Conservation (phyloP, 2,888 invertebrate genomes). For the Macrophya annulata region DNA sequence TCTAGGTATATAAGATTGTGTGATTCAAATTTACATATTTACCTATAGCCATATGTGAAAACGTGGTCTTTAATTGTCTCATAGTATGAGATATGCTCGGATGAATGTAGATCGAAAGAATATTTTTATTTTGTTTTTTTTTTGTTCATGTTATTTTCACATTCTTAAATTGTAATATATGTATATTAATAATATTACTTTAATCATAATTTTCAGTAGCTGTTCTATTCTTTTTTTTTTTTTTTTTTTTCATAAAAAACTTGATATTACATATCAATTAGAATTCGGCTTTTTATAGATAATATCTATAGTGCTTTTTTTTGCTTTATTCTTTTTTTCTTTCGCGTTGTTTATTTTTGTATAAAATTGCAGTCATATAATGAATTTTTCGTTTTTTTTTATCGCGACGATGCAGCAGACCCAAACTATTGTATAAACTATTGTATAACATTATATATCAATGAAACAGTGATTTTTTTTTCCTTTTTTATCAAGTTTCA, state of each 20-base stretch:
- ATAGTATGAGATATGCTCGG: constrained; percentile 6
- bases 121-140: not conserved
- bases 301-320: not conserved
- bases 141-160: not conserved
- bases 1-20: no score
- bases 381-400: not conserved
- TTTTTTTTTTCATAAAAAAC: not conserved
- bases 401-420: not conserved
- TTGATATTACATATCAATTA: not conserved
- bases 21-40: not conserved
- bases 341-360: constrained; percentile 6
- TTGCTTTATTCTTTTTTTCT: not conserved
- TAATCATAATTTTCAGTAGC: not conserved
- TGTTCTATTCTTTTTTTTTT: not conserved
- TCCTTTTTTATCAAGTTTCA: not conserved
- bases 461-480: constrained; percentile 9
- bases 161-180: not conserved
- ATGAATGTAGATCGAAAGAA: not conserved
- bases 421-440: not conserved
- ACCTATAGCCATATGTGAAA: not conserved
- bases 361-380: constrained; percentile 17
- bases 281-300: not conserved
- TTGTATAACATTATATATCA: no score
- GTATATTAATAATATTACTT: not conserved
- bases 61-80: not conserved